Percentiles rank a stretch among this genome's conserved stretches.
Conservation (phyloP, 2,797 vertebrate genomes). For the Rhynchotus rufescens region DNA sequence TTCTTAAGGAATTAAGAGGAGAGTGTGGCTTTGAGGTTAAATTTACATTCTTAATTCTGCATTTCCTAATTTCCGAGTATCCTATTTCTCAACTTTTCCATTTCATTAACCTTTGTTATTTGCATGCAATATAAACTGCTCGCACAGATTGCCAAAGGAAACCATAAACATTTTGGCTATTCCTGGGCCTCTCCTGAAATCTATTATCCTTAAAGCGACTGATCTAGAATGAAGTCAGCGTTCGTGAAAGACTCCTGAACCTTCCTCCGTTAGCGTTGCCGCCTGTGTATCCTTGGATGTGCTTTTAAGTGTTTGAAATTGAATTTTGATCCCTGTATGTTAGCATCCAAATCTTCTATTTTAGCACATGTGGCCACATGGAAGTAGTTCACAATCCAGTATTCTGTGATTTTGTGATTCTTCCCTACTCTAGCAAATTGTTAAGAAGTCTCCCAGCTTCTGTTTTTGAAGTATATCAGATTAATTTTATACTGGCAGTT, state of each 20-base stretch:
- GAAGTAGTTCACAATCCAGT: background rate
- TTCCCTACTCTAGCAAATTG: background rate
- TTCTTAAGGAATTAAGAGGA: background rate
- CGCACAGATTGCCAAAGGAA: background rate
- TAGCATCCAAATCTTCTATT: background rate
- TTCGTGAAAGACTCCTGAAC: background rate
- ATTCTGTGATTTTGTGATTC: background rate
- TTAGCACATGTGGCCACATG: background rate
- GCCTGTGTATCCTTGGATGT: background rate
- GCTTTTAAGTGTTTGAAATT: background rate
- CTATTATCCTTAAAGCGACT: background rate
- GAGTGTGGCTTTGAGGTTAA: background rate
- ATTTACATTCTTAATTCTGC: background rate
- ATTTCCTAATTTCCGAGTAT: background rate
- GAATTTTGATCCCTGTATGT: background rate
- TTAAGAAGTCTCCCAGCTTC: background rate
- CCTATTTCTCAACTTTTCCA: slow-evolving; percentile 11
- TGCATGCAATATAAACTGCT: background rate
- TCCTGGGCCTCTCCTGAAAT: background rate
- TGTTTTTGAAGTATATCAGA: background rate
- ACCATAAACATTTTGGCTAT: background rate
- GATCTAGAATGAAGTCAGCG: background rate
- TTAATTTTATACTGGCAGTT: background rate
- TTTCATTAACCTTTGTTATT: background rate
- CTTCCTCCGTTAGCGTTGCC: background rate